A percentile compares a stretch with the other conserved stretches of the same genome.
phyloP scores from a whole-genome alignment of 2,797 vertebrate genomes.

The Nothura maculosa region DNA sequence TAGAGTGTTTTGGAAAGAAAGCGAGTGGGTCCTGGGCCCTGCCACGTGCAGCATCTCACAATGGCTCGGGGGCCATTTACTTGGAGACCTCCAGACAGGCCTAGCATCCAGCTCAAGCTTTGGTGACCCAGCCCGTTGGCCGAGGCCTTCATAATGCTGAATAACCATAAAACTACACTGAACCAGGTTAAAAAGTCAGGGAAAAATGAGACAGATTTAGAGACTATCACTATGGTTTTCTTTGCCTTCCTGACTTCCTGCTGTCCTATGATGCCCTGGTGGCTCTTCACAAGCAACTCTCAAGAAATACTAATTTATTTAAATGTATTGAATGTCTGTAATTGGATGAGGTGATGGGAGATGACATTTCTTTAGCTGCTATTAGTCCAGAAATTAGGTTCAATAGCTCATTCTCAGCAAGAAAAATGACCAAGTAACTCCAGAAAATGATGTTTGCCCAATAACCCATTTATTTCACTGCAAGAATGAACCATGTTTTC shows the following conservation, averaged over 20 bases:
- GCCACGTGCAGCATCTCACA: fast-evolving
- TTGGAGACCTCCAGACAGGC: neutral
- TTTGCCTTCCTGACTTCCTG: neutral
- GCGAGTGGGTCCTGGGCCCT: neutral
- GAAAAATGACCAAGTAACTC: neutral
- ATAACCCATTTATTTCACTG: neutral
- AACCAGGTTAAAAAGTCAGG: neutral
- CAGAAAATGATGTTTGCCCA: neutral
- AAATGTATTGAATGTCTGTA: neutral
- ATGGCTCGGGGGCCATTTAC: neutral
- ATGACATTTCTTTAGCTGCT: neutral
- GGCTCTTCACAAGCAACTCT: neutral
- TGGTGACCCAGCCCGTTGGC: neutral
- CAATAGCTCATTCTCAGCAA: neutral
- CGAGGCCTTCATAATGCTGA: neutral
- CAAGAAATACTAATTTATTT: neutral
- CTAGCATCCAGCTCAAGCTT: neutral
- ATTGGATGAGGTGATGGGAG: neutral
- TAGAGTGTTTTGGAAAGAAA: neutral
- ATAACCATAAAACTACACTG: neutral
- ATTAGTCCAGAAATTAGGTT: neutral
- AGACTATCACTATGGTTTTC: neutral
- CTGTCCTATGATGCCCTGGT: neutral
- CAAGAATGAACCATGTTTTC: neutral
- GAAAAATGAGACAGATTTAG: neutral